Base-by-base conservation (phyloP, 2,797 vertebrate genomes). In the Karalla daura region DNA sequence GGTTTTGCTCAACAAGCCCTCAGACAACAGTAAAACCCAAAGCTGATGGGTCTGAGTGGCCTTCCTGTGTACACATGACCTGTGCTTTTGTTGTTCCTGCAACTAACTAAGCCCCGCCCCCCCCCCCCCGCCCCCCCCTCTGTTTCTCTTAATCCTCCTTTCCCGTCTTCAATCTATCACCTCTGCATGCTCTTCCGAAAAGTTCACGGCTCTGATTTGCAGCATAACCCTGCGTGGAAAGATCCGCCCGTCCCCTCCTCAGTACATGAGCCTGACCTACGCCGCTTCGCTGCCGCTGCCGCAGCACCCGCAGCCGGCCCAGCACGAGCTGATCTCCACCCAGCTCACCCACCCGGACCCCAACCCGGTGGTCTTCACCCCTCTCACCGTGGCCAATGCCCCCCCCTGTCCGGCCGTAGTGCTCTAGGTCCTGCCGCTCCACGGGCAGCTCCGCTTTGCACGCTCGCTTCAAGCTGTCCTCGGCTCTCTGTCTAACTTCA, bases 151-250 rank as follows among this genome's bases (percentile, higher is more conserved):
- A 7, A 53, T 35, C 61, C 14, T 30, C 45, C 32, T 27, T 12
- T 35, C 12, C 18, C 50, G 37, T 15, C 46, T 20, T 13, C 24
- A 47, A 0, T 11, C 18, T 11, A 7, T 3, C 21, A 7, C 13
- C 1, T 2, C 13, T 33, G 18, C n/a, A 2, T 23, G 14, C 24
- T 33, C 45, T 44, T 51, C 35, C 36, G 20, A 5, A 21, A 70
- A 91, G 90, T 1, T 86, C 21, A 2, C 81, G 2, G 86, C 77
- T 30, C 6, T 92, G 53, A 71, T 87, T 35, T 92, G 89, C 77
- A 86, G 89, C 75, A 0, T 4, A 0, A 63, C 2, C 13, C 84
- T 93, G 36, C 28, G 3, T 46, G 73, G 23, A 52, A 51, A 73
- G 60, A 74, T 89, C 0, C 7, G 1, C 2, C 54, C 79, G 10